Base-by-base conservation (phyloP, 2,113 vertebrate species). In the Corythoichthys haematopterus region DNA sequence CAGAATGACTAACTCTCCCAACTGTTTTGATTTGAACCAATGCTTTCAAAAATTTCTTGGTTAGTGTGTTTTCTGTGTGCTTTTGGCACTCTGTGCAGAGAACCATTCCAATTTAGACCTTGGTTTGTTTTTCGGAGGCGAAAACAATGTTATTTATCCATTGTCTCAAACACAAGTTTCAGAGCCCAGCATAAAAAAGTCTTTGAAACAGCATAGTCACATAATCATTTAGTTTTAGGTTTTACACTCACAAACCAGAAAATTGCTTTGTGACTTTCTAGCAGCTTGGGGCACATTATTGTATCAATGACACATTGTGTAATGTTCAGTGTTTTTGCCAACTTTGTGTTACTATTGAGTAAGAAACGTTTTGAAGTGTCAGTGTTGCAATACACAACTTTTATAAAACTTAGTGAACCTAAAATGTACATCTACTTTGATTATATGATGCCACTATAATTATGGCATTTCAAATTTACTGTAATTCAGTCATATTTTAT, bases 1-100 rank as follows among this genome's bases (percentile, higher is more conserved):
- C 65, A 63, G 48, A n/a, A 67, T 75, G 70, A 71, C 72, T 75
- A 79, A 68, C 61, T 73, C 55, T 37, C 35, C 4, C 20, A 55
- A 1, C 12, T 2, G 76, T 79, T 83, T 84, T 78, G 68, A 43
- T 85, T 82, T 63, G 51, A 76, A 57, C 71, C 69, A 70, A 73
- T 65, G 72, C 65, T 57, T 80, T 83, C 78, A 87, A 80, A 78
- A 78, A 74, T 71, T 64, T 74, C 64, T 40, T 64, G 67, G 66
- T 62, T 11, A 38, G 40, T 57, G 65, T 63, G 69, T 60, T 67
- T 28, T 74, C 65, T 72, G 55, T 69, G 70, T 83, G 72, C 72
- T 77, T 81, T 64, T 68, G 65, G 68, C 50, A 59, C 70, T 84
- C n/a, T 60, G 64, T 74, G 79, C 33, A 68, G 57, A 77, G 57